Conservation (phyloP, 2,888 invertebrate genomes). For the Cheilosia scutellata region DNA sequence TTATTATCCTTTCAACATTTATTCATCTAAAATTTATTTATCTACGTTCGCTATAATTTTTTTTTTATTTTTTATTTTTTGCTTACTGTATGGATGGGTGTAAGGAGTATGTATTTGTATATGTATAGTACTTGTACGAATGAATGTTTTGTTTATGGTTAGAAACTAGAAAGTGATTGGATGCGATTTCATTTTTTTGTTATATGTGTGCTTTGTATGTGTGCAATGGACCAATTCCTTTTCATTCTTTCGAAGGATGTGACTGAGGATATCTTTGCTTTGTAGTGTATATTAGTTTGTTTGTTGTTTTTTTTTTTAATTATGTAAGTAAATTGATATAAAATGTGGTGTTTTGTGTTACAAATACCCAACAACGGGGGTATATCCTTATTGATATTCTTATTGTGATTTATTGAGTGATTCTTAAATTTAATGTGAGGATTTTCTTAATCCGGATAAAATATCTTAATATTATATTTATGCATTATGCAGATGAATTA, state of each 20-base stretch:
- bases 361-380: slow-evolving; percentile 19
- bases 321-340: slow-evolving; percentile 61
- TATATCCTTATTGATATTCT: slow-evolving; percentile 48
- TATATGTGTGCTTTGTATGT: slow-evolving; percentile 20
- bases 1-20: slow-evolving; percentile 71
- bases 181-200: slow-evolving; percentile 35
- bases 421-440: slow-evolving; percentile 35
- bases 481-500: slow-evolving; percentile 10
- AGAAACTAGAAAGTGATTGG: slow-evolving; percentile 21
- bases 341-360: slow-evolving; percentile 71
- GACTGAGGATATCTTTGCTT: slow-evolving; percentile 5
- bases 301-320: slow-evolving; percentile 9
- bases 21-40: slow-evolving; percentile 74
- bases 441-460: neutral
- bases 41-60: slow-evolving; percentile 40
- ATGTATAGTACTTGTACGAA: slow-evolving; percentile 1
- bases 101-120: slow-evolving; percentile 9
- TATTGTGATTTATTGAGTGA: slow-evolving; percentile 63
- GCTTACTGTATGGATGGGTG: slow-evolving; percentile 20
- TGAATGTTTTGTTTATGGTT: neutral
- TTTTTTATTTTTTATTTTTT: slow-evolving; percentile 10
- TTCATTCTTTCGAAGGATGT: slow-evolving; percentile 35
- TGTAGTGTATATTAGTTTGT: slow-evolving; percentile 16
- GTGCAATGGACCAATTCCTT: slow-evolving; percentile 67
- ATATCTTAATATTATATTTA: slow-evolving; percentile 12